Conservation (phyloP, 2,113 vertebrate species). For the Oophaga pumilio region DNA sequence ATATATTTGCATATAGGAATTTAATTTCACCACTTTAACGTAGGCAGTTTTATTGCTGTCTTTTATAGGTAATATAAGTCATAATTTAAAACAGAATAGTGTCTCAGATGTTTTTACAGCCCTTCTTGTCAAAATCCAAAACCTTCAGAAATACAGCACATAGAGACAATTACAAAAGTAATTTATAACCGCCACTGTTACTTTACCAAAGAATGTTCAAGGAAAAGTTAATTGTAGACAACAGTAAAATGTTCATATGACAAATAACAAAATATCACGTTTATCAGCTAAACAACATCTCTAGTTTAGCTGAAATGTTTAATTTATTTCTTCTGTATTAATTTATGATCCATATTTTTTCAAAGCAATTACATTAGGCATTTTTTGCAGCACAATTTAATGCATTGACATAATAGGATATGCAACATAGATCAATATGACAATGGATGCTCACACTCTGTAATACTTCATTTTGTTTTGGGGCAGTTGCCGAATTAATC, state of each 20-base stretch:
- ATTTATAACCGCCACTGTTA: neutral
- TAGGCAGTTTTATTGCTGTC: neutral
- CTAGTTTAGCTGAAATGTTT: conserved; percentile 17
- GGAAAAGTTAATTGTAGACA: neutral
- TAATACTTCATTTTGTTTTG: conserved; percentile 6
- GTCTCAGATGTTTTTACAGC: neutral
- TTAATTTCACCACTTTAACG: neutral
- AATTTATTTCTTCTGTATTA: conserved; percentile 29
- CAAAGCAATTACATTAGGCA: conserved; percentile 52
- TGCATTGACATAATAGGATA: conserved; percentile 45
- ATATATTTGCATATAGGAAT: neutral
- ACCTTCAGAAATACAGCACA: neutral
- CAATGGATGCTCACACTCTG: neutral
- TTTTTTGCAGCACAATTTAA: conserved; percentile 38
- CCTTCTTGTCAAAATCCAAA: neutral
- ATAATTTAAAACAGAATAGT: neutral
- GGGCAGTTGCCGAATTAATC: conserved; percentile 29
- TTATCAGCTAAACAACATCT: neutral
- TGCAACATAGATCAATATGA: conserved; percentile 22
- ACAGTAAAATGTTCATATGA: conserved; percentile 25
- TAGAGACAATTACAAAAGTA: neutral
- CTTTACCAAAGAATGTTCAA: neutral
- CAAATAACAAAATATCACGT: conserved; percentile 11
- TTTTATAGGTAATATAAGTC: neutral
- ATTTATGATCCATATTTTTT: conserved; percentile 48